Conservation (phyloP, 2,888 invertebrate genomes). For the Chaitophorus viminalis region DNA sequence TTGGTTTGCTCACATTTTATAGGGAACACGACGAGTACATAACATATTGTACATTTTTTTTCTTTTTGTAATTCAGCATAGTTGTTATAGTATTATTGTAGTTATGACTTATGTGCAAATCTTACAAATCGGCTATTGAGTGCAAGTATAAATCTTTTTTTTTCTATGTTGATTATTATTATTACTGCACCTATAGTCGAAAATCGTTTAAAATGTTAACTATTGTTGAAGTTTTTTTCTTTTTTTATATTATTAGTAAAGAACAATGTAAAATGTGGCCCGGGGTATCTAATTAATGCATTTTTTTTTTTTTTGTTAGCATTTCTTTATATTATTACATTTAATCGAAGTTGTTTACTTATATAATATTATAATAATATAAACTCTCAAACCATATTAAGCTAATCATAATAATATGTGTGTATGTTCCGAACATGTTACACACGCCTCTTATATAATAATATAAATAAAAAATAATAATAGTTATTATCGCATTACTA, state of each 20-base stretch:
- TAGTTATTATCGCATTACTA: conserved; percentile 41
- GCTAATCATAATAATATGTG: conserved; percentile 44
- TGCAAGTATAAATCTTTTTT: not conserved
- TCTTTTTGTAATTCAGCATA: not conserved
- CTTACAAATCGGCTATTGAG: not conserved
- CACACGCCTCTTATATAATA: conserved; percentile 36
- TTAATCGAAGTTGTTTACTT: conserved; percentile 43
- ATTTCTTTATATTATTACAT: conserved; percentile 47
- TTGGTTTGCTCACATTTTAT: not conserved
- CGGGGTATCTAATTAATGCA: conserved; percentile 48
- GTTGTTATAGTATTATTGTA: conserved; percentile 32
- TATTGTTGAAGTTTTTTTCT: conserved; percentile 25
- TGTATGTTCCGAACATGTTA: conserved; percentile 44
- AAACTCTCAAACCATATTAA: conserved; percentile 47
- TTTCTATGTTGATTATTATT: conserved; percentile 13
- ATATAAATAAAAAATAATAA: conserved; percentile 19
- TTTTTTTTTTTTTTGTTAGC: conserved; percentile 30
- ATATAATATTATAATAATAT: conserved; percentile 19
- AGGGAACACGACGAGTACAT: not conserved
- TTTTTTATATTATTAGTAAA: not conserved
- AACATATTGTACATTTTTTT: not conserved
- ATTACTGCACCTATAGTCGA: not conserved
- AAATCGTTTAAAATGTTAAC: not conserved
- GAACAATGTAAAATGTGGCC: conserved; percentile 26
- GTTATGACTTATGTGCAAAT: conserved; percentile 12